Base-by-base conservation (phyloP, 2,797 vertebrate species). In the Peromyscus attwateri region DNA sequence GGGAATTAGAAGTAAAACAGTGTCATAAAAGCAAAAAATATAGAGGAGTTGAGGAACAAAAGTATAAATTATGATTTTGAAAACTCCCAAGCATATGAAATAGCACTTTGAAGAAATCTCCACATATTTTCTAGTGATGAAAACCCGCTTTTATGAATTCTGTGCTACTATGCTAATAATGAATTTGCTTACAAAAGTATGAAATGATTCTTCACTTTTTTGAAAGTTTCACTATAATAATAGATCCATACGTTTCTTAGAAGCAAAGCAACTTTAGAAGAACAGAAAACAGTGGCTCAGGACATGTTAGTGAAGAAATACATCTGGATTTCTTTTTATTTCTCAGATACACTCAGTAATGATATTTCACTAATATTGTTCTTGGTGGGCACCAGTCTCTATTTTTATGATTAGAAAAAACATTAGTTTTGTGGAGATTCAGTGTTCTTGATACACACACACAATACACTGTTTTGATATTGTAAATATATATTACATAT, bases 171-270 rank as follows among this genome's bases (percentile, higher is more conserved):
- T 83, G 66, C 81, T 95, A 96, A 55, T 97, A 94, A 6, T 57
- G 95, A 94, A 96, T 97, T 83, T 97, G 11, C 77, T 96, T 43
- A 5, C 64, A 95, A 94, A 98, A 97, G 60, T 97, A 95, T 90
- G 92, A 95, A 97, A 66, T 80, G 88, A 76, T 89, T 85, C 87
- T 94, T 97, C 21, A 37, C 91, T 97, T 87, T 87, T 93, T 97
- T 89, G 84, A 94, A 82, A 89, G 13, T 25, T 97, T 98, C 93
- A 83, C 11, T 90, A 3, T 91, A 43, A 90, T 89, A 55, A 93
- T 57, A 92, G 46, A 17, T 3, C 49, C n/a, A 49, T 46, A 70
- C 25, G 55, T 94, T 97, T 92, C 80, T 96, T 76, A 96, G 79
- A 94, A 95, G 4, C 55, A 94, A 31, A 29, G 21, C 73, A 55